A percentile compares a stretch with the other conserved stretches of the same genome.
phyloP scores from a whole-genome alignment of 2,888 invertebrate genomes.

The Caenorhabditis plicata region DNA sequence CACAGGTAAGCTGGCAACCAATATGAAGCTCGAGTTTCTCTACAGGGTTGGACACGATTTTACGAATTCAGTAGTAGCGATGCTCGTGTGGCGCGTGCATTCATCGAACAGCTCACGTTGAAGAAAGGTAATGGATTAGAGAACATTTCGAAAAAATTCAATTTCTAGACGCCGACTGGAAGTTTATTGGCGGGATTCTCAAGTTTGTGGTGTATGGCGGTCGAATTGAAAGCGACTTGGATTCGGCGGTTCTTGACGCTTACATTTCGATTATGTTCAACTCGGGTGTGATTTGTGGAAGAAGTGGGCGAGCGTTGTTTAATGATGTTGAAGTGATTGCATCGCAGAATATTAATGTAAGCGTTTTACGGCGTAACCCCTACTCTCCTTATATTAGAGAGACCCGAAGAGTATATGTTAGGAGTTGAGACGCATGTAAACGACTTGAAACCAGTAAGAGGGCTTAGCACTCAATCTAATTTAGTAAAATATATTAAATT shows the following conservation, averaged over 20 bases:
- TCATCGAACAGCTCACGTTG: constrained; percentile 71
- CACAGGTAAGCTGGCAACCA: too few relatives aligned
- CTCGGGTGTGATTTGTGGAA: constrained; percentile 40
- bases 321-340: constrained; percentile 32
- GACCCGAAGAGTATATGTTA: too few relatives aligned
- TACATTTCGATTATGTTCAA: constrained; percentile 71
- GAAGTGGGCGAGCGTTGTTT: constrained; percentile 34
- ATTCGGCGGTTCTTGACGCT: constrained; percentile 73
- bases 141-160: too few relatives aligned
- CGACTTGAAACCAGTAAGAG: not conserved
- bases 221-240: constrained; percentile 79
- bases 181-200: constrained; percentile 68
- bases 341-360: constrained; percentile 11
- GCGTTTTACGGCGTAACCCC: not conserved
- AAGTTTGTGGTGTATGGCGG: constrained; percentile 84
- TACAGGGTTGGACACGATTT: constrained; percentile 84
- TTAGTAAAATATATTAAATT: too few relatives aligned
- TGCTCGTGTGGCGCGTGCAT: constrained; percentile 76
- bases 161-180: constrained; percentile 5
- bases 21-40: too few relatives aligned
- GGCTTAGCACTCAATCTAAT: too few relatives aligned
- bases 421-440: too few relatives aligned
- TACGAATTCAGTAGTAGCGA: constrained; percentile 86
- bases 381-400: too few relatives aligned
- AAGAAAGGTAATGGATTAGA: too few relatives aligned